phyloP scores from a whole-genome alignment of 2,113 vertebrate species.

The Romanogobio albipinnatus region DNA sequence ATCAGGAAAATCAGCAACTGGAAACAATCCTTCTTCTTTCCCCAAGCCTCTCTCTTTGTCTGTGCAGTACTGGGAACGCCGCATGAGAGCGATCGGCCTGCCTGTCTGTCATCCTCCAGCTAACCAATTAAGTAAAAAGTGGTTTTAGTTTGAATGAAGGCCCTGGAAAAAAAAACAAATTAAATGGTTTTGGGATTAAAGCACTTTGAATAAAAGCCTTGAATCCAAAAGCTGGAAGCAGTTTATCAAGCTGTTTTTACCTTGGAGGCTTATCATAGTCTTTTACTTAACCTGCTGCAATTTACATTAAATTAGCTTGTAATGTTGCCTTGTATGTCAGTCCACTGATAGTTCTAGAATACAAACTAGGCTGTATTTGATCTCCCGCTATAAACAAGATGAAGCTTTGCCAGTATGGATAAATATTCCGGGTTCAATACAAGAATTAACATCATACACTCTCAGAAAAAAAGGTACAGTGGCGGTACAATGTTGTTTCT shows the following conservation, averaged over 20 bases:
- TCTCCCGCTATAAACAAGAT: background rate
- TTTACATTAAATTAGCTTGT: background rate
- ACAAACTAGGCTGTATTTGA: background rate
- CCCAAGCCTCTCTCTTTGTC: background rate
- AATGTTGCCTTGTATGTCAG: constrained; percentile 20
- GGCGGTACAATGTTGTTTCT: too few relatives aligned
- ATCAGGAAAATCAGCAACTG: constrained; percentile 62
- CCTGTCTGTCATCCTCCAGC: constrained; percentile 28
- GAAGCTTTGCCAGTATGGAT: constrained; percentile 15
- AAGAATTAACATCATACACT: background rate
- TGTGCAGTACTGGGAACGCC: constrained; percentile 25
- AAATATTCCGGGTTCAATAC: background rate
- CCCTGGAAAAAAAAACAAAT: background rate
- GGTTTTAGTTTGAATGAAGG: constrained; percentile 32
- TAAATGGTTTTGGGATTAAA: background rate
- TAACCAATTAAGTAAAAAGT: constrained; percentile 28
- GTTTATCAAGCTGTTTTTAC: background rate
- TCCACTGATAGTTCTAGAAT: background rate
- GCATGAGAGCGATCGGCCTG: background rate
- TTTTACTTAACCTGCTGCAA: background rate
- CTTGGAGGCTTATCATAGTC: constrained; percentile 23
- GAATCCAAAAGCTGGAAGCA: constrained; percentile 5
- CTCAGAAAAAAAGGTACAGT: too few relatives aligned
- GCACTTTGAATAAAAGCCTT: constrained; percentile 28
- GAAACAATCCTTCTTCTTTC: constrained; percentile 58